Evolutionary conservation across 2,113 vertebrate genomes (phyloP).

Genomic region (Perccottus glenii): DNA sequence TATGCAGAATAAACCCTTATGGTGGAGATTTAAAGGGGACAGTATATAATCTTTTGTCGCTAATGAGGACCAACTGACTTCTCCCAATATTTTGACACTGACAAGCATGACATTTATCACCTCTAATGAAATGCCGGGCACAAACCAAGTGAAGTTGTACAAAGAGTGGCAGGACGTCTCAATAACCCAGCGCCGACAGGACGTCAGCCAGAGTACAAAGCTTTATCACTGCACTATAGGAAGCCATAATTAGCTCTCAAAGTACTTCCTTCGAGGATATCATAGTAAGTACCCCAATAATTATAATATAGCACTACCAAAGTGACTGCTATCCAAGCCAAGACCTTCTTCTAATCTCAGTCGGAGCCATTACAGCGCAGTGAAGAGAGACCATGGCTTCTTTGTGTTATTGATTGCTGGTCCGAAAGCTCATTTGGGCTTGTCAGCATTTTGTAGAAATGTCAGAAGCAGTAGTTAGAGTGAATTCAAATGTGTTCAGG

Average conservation of each 20-base stretch:
- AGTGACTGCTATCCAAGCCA: not conserved
- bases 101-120: conserved; percentile 12
- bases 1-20: not conserved
- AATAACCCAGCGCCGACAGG: not conserved
- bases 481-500: not conserved
- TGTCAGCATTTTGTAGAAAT: conserved; percentile 4
- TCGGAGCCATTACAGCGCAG: not conserved
- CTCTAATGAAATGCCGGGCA: not conserved
- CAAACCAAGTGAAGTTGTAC: no score
- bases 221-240: not conserved
- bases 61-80: conserved; percentile 8
- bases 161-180: no score
- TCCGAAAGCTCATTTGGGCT: not conserved
- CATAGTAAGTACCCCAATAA: not conserved
- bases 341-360: not conserved
- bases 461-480: not conserved
- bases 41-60: conserved; percentile 3
- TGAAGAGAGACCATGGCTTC: not conserved
- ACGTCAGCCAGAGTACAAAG: conserved; percentile 5
- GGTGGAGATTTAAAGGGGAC: conserved; percentile 5
- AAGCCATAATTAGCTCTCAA: not conserved
- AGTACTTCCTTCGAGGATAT: not conserved
- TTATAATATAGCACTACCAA: not conserved
- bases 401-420: conserved; percentile 6
- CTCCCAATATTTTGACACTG: not conserved